Evolutionary conservation across 2,113 vertebrate genomes (phyloP).

Genomic region (Seriola rivoliana): DNA sequence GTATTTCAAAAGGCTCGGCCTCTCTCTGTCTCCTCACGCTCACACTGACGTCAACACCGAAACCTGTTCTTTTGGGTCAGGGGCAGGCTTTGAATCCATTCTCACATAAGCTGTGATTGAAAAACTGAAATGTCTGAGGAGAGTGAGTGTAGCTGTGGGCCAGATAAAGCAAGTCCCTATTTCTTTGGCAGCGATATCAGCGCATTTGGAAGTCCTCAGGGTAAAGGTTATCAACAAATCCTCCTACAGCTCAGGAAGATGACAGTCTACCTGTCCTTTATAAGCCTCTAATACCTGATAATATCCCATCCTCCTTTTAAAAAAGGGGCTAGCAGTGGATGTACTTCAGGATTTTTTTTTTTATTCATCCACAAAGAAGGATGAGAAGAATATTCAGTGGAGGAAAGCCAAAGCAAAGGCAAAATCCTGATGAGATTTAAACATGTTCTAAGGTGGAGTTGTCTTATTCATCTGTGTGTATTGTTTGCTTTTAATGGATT

Average conservation of each 20-base stretch:
- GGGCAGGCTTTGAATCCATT: slow-evolving; percentile 59
- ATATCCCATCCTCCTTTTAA: slow-evolving; percentile 33
- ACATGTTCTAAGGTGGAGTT: neutral
- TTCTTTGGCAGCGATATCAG: slow-evolving; percentile 46
- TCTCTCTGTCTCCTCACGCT: neutral
- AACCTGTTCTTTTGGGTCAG: slow-evolving; percentile 45
- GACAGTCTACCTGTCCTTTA: slow-evolving; percentile 56
- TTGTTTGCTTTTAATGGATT: neutral
- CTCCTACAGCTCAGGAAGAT: slow-evolving; percentile 33
- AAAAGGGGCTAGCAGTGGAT: neutral
- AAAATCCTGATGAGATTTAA: neutral
- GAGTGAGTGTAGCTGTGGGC: slow-evolving; percentile 17
- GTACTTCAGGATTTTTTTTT: neutral
- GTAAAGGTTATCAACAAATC: slow-evolving; percentile 72
- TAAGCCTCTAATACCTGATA: slow-evolving; percentile 50
- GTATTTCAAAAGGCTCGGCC: slow-evolving; percentile 29
- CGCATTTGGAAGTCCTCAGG: slow-evolving; percentile 46
- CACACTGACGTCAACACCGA: slow-evolving; percentile 38
- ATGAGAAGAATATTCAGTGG: neutral
- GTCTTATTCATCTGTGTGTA: neutral
- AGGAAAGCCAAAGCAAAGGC: neutral
- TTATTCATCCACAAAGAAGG: slow-evolving; percentile 2
- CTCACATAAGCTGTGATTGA: slow-evolving; percentile 48
- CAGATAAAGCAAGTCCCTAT: slow-evolving; percentile 55
- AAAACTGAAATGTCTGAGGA: slow-evolving; percentile 52